These are phyloP conservation scores for Apodemia zela DNA, from an alignment of 2,888 invertebrate genomes.

Conservation along the genomic window DNA sequence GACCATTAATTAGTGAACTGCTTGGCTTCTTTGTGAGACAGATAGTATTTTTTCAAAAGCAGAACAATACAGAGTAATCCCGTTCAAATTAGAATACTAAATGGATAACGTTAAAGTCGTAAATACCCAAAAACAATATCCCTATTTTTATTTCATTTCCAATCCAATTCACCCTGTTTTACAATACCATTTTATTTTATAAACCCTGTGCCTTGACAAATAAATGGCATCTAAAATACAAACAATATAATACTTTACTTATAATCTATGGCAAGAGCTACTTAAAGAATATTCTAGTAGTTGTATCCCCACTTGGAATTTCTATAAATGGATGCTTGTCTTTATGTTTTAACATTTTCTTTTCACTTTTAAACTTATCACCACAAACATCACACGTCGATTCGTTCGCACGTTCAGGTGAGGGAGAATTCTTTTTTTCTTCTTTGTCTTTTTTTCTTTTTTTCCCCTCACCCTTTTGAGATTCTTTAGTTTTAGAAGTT, in stretches of 20 bases:
- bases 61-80: not conserved
- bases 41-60: no score
- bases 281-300: slow-evolving; percentile 76
- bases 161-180: not conserved
- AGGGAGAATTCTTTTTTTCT: slow-evolving; percentile 25
- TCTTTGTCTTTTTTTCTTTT: slow-evolving; percentile 42
- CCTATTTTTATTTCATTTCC: not conserved
- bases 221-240: slow-evolving; percentile 25
- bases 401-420: slow-evolving; percentile 29
- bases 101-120: not conserved
- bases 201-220: slow-evolving; percentile 8
- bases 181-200: not conserved
- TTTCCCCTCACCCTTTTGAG: slow-evolving; percentile 32
- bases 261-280: slow-evolving; percentile 44
- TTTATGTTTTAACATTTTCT: slow-evolving; percentile 65
- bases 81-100: not conserved
- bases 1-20: no score
- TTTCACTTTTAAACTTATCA: slow-evolving; percentile 55
- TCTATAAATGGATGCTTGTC: slow-evolving; percentile 72
- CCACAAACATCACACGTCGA: slow-evolving; percentile 68
- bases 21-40: no score
- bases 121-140: not conserved
- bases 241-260: slow-evolving; percentile 25
- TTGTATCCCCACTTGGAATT: slow-evolving; percentile 70
- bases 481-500: slow-evolving; percentile 38